phyloP scores from a whole-genome alignment of 2,888 invertebrate species.

The Bhutanitis thaidina region DNA sequence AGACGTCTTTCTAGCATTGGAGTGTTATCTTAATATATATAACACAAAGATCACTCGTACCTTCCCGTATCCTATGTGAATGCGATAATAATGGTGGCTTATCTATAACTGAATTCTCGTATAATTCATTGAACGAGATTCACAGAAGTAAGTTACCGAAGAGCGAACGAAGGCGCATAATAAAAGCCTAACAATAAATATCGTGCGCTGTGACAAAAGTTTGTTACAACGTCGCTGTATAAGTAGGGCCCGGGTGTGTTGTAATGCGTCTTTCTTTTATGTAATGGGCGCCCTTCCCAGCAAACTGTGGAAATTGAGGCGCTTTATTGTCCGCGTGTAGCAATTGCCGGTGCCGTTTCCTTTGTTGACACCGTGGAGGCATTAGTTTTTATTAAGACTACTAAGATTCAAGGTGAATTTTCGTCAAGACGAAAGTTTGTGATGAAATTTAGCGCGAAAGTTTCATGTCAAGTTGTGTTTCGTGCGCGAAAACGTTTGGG shows the following conservation, averaged over 20 bases:
- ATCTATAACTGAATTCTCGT: too few relatives aligned
- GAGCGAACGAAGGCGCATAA: background rate
- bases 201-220: slow-evolving; percentile 9
- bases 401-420: background rate
- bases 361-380: slow-evolving; percentile 13
- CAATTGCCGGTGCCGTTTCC: slow-evolving; percentile 4
- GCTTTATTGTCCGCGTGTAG: slow-evolving; percentile 10
- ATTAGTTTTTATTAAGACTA: slow-evolving; percentile 13
- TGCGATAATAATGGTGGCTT: too few relatives aligned
- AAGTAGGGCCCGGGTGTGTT: background rate
- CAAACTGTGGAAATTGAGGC: slow-evolving; percentile 12
- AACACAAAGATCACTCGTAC: too few relatives aligned
- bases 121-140: background rate
- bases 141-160: background rate
- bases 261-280: slow-evolving; percentile 13
- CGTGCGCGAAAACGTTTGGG: background rate
- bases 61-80: too few relatives aligned
- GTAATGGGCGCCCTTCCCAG: slow-evolving; percentile 12
- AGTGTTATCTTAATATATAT: too few relatives aligned
- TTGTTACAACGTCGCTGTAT: background rate
- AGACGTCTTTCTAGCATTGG: too few relatives aligned
- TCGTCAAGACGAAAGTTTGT: background rate
- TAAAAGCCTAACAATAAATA: slow-evolving; percentile 12
- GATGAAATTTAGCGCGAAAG: background rate
- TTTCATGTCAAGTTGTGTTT: background rate